Base-by-base conservation (phyloP, 2,113 vertebrate species). In the Anoplopoma fimbria region DNA sequence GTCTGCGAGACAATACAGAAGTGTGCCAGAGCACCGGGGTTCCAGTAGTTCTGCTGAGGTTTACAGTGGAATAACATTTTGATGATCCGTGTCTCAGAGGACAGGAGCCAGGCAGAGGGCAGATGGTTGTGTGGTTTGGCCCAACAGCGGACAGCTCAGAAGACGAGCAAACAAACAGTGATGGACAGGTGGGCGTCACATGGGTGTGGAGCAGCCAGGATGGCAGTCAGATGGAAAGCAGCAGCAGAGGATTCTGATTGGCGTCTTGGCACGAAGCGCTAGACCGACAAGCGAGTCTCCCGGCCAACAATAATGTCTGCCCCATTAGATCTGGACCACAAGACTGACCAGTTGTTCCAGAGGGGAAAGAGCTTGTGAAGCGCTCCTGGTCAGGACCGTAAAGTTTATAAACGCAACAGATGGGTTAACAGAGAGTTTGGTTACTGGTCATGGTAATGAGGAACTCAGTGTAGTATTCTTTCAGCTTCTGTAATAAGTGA, bases 101-200 rank as follows among this genome's bases (percentile, higher is more conserved):
- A 87, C 34, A 63, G 71, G 67, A 83, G 86, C 87, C 83, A 88
- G 85, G 82, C 83, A 34, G 27, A 80, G 83, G 85, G 84, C 90
- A 93, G 90, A 90, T 90, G 93, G 88, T 83, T 87, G 75, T 87
- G 90, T 85, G 89, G 83, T 89, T 92, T 90, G 86, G 83, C 89
- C 81, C 73, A 4, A 64, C 71, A 5, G 72, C 27, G 34, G 81
- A 87, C 81, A 77, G 82, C 79, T 74, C 57, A 25, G 19, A 70
- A 51, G 88, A 86, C 87, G 58, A 83, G 83, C 34, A 86, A 92
- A 87, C 87, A 91, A 90, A 89, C 75, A 58, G 75, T 87, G 91
- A 91, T n/a, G 69, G 91, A 89, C 91, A 93, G 92, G 87, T 92
- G 91, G 89, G 81, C 85, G 60, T 90, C 82, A 49, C 67, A 62